phyloP scores from a whole-genome alignment of 2,888 invertebrate species.

The Drosophila planitibia region DNA sequence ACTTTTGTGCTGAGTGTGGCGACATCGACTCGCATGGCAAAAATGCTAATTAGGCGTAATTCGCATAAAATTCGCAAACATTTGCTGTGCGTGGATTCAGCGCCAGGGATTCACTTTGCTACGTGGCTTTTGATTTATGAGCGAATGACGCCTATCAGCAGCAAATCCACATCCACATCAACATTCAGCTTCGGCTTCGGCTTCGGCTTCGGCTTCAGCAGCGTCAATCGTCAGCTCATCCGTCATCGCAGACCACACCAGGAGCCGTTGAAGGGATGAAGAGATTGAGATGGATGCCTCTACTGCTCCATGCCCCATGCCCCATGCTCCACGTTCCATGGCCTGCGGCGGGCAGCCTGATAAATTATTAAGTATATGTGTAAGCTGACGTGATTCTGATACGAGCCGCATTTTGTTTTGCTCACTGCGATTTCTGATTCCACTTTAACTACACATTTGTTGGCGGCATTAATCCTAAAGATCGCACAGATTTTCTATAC shows the following conservation, averaged over 20 bases:
- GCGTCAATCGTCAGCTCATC: constrained; percentile 72
- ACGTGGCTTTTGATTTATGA: constrained; percentile 70
- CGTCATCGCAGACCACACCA: constrained; percentile 64
- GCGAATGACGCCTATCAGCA: constrained; percentile 66
- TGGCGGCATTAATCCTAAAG: constrained; percentile 21
- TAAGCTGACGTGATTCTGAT: constrained; percentile 68
- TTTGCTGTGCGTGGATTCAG: constrained; percentile 46
- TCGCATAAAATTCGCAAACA: constrained; percentile 82
- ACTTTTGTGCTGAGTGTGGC: not conserved
- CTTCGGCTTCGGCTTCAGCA: constrained; percentile 5
- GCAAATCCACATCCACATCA: constrained; percentile 57
- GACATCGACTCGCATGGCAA: constrained; percentile 34
- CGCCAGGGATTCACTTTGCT: constrained; percentile 8
- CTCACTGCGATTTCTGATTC: constrained; percentile 28
- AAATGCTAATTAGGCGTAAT: constrained; percentile 82
- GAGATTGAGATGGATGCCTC: constrained; percentile 12
- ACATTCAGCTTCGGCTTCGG: constrained; percentile 2
- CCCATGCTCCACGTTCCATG: not conserved
- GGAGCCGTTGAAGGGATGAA: constrained; percentile 1
- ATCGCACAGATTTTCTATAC: constrained; percentile 3
- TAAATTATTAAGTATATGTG: constrained; percentile 68
- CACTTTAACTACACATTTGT: constrained; percentile 12
- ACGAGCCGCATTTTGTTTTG: constrained; percentile 53
- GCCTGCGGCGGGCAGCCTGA: constrained; percentile 43
- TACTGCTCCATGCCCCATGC: not conserved